Conservation (phyloP, 2,888 invertebrate genomes). For the Machimus rusticus region DNA sequence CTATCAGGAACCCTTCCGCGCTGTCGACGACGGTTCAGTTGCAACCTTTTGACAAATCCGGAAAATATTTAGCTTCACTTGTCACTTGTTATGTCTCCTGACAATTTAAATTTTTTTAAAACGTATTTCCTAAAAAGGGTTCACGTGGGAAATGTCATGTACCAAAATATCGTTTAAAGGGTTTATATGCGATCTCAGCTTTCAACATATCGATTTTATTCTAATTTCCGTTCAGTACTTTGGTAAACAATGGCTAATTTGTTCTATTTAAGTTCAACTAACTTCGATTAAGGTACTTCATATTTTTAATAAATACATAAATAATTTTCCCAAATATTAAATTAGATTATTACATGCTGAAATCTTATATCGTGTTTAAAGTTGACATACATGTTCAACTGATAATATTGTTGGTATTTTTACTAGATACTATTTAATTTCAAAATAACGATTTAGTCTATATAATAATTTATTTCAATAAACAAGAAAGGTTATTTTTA, state of each 20-base stretch:
- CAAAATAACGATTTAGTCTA: too few species aligned
- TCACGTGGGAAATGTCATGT: background rate
- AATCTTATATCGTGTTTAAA: too few species aligned
- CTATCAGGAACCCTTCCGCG: constrained; percentile 2
- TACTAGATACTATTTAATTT: too few species aligned
- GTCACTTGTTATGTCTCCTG: constrained; percentile 46
- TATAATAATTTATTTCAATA: too few species aligned
- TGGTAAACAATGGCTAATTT: background rate
- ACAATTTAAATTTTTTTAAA: constrained; percentile 39
- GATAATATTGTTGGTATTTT: too few species aligned
- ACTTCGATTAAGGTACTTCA: too few species aligned
- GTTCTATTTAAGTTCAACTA: too few species aligned
- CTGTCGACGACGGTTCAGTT: constrained; percentile 30
- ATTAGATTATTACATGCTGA: too few species aligned
- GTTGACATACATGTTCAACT: too few species aligned
- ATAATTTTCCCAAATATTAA: too few species aligned
- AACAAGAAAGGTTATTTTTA: too few species aligned
- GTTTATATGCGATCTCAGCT: background rate
- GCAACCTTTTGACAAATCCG: constrained; percentile 43
- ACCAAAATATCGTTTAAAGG: background rate
- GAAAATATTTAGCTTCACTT: constrained; percentile 47
- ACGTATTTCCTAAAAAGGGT: background rate
- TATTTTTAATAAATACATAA: too few species aligned
- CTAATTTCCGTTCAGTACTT: background rate
- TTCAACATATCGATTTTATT: background rate